These are phyloP conservation scores for Procavia capensis DNA, from an alignment of 2,113 vertebrate species.

Conservation along the genomic window DNA sequence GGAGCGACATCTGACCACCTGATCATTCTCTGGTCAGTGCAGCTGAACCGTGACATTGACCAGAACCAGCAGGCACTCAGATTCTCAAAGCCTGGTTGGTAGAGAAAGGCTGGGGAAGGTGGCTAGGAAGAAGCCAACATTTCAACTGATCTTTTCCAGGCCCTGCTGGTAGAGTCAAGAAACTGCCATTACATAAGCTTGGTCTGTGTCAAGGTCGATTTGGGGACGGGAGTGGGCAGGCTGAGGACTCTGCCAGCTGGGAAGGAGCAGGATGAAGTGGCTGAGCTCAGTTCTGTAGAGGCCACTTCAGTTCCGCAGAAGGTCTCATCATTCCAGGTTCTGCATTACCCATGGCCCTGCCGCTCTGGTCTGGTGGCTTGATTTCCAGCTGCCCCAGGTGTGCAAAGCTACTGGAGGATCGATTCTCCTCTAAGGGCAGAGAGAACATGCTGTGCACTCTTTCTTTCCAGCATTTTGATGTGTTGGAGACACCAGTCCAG, in stretches of 20 bases:
- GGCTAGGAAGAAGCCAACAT: neutral
- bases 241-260: neutral
- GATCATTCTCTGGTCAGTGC: constrained; percentile 16
- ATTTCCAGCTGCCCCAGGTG: neutral
- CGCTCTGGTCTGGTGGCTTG: neutral
- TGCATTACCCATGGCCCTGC: neutral
- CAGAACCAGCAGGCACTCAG: constrained; percentile 26
- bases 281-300: neutral
- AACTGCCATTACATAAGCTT: neutral
- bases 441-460: neutral
- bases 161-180: neutral
- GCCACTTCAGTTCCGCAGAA: neutral
- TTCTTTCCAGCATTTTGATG: constrained; percentile 31
- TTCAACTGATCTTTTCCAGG: constrained; percentile 51
- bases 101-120: neutral
- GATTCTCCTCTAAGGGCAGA: neutral
- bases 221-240: neutral
- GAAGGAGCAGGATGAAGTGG: neutral
- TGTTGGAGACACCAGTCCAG: neutral
- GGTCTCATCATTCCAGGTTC: neutral
- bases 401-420: neutral
- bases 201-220: neutral
- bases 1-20: constrained; percentile 59
- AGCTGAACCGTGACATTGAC: constrained; percentile 26
- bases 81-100: neutral